Evolutionary conservation across 1,140 invertebrate species (phyloP), one percentile per base, ranked within the genome.

Genomic region (Drosophila kepulauana): DNA sequence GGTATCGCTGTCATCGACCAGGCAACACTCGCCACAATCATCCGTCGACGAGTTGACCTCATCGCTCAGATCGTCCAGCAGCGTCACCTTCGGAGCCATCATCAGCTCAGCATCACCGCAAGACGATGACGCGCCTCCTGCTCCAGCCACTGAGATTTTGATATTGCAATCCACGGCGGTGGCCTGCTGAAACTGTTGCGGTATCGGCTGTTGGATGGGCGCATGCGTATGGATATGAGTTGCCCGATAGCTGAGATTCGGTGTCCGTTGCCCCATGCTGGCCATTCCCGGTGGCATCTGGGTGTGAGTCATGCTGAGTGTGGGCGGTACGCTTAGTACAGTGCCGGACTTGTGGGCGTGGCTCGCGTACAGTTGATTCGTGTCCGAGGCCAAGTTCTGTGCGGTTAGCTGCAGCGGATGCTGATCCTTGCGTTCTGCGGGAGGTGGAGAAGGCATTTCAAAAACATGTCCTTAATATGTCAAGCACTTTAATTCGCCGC

Each of bases 221-320:
- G 78, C 72, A 57, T 82, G 81, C 6, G 65, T 69, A n/a, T 51
- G 46, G 0, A 38, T 67, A 46, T 84, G 79, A 8, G 75, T 67
- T 45, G 79, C 70, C 0, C 80, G 72, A 10, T 77, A 84, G 59
- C 78, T 91, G n/a, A 91, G 75, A 56, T 91, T 92, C 13, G 85
- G 82, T 10, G 91, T 90, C 7, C 87, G 74, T 46, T 88, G 85
- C 8, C 85, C 85, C 85, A 88, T 88, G 75, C 85, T 88, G 56
- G 85, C 85, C 76, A 87, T 82, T 5, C 87, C 85, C 2, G 85
- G 87, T 13, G 91, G 85, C 88, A 92, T 92, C 49, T 92, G 91
- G 5, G 70, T 82, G 61, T 89, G 80, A 15, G 85, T 77, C 79
- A 92, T 89, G 61, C 82, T 92, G 16, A 92, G 38, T 6, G 88